Evolutionary conservation across 2,113 vertebrate genomes (phyloP).

Genomic region (Sinocyclocheilus anshuiensis): DNA sequence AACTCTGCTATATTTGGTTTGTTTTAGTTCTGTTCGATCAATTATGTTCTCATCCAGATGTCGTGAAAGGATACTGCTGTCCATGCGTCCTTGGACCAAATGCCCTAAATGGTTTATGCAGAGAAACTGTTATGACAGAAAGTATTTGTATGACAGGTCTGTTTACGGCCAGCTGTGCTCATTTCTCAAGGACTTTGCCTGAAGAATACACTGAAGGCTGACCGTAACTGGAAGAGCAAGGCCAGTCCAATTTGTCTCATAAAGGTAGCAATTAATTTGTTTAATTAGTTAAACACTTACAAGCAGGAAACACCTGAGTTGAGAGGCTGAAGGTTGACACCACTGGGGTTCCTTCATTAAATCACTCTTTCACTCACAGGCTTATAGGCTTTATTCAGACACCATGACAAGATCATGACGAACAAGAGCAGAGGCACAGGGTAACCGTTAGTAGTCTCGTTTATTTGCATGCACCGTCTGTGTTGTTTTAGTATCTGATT

Average conservation of each 20-base stretch:
- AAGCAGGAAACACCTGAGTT: constrained; percentile 29
- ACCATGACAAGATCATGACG: neutral
- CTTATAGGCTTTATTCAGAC: constrained; percentile 16
- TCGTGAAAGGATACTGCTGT: neutral
- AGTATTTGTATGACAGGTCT: neutral
- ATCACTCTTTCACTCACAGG: constrained; percentile 25
- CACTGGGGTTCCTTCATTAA: constrained; percentile 2
- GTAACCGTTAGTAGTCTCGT: neutral
- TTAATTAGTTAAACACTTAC: constrained; percentile 50
- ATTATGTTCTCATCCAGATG: neutral
- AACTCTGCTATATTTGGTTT: neutral
- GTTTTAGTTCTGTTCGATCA: neutral
- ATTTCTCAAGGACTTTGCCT: constrained; percentile 39
- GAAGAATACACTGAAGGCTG: constrained; percentile 16
- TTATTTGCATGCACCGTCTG: neutral
- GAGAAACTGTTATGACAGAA: constrained; percentile 11
- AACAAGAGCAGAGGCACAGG: neutral
- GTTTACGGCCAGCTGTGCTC: neutral
- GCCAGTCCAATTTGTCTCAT: constrained; percentile 43
- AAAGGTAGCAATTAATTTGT: constrained; percentile 48
- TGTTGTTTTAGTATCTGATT: neutral
- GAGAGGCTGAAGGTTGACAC: constrained; percentile 20
- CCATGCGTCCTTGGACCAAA: neutral
- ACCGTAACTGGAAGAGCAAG: neutral
- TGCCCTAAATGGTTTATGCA: neutral